Conservation (phyloP, 2,797 vertebrate genomes). For the Helostoma temminkii region DNA sequence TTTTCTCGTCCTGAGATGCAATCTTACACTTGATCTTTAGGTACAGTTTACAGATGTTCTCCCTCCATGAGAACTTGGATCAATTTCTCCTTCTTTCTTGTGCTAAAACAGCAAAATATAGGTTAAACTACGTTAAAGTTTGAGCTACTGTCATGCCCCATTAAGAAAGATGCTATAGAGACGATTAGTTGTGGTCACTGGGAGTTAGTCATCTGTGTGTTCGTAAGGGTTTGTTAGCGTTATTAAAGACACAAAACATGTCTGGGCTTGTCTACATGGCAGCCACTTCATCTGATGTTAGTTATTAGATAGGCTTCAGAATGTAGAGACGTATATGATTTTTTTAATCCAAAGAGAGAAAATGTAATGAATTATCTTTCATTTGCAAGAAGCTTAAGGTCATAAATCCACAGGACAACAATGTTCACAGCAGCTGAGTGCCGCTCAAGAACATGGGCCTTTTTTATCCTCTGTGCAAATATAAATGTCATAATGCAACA, state of each 20-base stretch:
- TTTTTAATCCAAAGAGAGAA: background rate
- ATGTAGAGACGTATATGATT: background rate
- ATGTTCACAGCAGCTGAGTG: too few species aligned
- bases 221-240: conserved; percentile 26
- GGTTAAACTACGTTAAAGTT: conserved; percentile 21
- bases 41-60: background rate
- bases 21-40: conserved; percentile 4
- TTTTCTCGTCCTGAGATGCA: background rate
- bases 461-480: too few species aligned
- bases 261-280: conserved; percentile 46
- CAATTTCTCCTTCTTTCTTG: background rate
- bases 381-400: background rate
- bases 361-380: background rate
- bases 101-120: conserved; percentile 10
- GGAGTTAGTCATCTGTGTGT: conserved; percentile 17
- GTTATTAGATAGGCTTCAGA: conserved; percentile 16
- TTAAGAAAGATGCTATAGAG: conserved; percentile 12
- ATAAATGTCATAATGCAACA: too few species aligned
- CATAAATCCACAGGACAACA: background rate
- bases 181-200: conserved; percentile 6
- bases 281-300: conserved; percentile 25
- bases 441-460: too few species aligned
- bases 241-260: conserved; percentile 33
- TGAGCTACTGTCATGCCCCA: background rate
- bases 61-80: background rate